Evolutionary conservation across 2,113 vertebrate species (phyloP).

Genomic region (Pelobates fuscus): DNA sequence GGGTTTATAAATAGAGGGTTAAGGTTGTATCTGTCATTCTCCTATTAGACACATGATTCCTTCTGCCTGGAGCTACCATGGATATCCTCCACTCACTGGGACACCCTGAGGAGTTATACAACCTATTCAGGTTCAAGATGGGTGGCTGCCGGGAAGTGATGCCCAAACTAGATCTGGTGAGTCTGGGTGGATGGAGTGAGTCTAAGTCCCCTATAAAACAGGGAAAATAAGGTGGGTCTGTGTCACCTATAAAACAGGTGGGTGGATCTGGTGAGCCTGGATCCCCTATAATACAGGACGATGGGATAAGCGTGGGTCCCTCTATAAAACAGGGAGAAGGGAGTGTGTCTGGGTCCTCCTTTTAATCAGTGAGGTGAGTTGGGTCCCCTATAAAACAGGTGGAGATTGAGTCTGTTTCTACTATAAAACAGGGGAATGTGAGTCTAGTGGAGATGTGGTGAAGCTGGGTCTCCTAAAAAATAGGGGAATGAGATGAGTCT

Average conservation of each 20-base stretch:
- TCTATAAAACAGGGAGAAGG: neutral
- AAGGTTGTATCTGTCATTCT: neutral
- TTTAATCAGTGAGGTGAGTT: no score
- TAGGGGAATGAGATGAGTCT: no score
- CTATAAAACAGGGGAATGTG: neutral
- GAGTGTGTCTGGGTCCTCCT: neutral
- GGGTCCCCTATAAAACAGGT: neutral
- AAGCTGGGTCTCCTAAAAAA: no score
- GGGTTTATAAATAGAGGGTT: neutral
- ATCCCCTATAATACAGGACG: neutral
- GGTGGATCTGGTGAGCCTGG: neutral
- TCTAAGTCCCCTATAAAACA: no score
- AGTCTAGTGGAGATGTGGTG: no score
- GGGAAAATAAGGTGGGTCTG: no score
- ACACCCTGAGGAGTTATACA: slow-evolving; percentile 88
- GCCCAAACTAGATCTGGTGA: slow-evolving; percentile 82
- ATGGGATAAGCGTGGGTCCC: neutral
- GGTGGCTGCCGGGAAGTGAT: slow-evolving; percentile 78
- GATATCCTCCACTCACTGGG: slow-evolving; percentile 88
- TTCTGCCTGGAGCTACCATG: slow-evolving; percentile 69
- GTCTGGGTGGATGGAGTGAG: no score
- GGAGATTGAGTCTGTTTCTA: neutral
- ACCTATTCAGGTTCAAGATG: slow-evolving; percentile 87
- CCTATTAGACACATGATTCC: neutral
- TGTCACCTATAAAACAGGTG: no score